Base-by-base conservation (phyloP, 2,113 vertebrate genomes). In the Indicator indicator region DNA sequence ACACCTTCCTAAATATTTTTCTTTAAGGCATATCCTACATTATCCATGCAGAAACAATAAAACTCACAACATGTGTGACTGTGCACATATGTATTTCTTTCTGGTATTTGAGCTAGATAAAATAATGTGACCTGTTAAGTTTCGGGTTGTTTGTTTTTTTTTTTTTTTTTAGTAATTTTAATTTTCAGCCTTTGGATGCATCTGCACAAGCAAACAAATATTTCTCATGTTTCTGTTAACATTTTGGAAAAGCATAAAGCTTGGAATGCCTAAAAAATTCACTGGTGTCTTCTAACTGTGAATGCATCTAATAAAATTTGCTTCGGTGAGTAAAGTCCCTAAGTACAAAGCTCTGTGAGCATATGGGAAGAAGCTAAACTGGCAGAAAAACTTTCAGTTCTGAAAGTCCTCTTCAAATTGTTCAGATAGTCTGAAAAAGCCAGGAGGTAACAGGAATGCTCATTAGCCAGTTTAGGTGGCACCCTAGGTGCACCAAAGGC, bases 11-110 rank as follows among this genome's bases (percentile, higher is more conserved):
- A 68, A 62, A 19, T 56, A 9, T 12, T 67, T 65, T 42, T n/a
- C 9, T 82, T 62, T 69, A 73, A 93, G 48, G 18, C 77, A 17
- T 27, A 68, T 38, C n/a, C 26, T 74, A 10, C 42, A 32, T 56
- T 78, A 27, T 77, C 52, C 32, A 46, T 52, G 38, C 8, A 30
- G 71, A 89, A 86, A 44, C 26, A 56, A 32, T 28, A 50, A 36
- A 54, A 40, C 36, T 19, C 7, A 23, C 0, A 0, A 12, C 50
- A 23, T 8, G 3, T 26, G 7, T 54, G 52, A 59, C 33, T 28
- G 1, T 28, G 12, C 26, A 44, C 4, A 2, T 4, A 4, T 16
- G 23, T 16, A 9, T 26, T 63, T 80, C 24, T 87, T 82, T 26
- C 55, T 74, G 30, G 8, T 68, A 48, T 56, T 73, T 36, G 38